These are phyloP conservation scores for Grapholita molesta DNA, from an alignment of 1,140 invertebrate species.

Conservation along the genomic window DNA sequence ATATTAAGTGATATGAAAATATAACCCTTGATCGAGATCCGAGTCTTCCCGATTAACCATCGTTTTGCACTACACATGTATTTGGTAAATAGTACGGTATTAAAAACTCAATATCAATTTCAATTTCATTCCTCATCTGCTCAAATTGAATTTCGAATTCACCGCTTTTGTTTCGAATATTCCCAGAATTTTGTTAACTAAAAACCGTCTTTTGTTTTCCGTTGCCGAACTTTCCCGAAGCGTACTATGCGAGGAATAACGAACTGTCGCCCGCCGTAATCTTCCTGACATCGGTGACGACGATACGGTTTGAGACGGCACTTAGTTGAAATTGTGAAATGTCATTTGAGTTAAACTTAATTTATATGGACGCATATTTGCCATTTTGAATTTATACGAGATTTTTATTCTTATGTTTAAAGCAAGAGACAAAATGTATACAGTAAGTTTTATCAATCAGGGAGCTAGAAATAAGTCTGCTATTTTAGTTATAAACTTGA, in stretches of 20 bases:
- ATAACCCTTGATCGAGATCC: too few relatives aligned
- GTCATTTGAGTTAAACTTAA: background rate
- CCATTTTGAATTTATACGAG: background rate
- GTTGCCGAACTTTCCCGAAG: background rate
- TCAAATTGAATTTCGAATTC: background rate
- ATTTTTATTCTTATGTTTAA: too few relatives aligned
- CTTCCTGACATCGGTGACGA: background rate
- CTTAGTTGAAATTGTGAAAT: background rate
- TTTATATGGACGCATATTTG: background rate
- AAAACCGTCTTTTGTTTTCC: background rate
- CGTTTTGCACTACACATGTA: too few relatives aligned
- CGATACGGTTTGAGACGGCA: background rate
- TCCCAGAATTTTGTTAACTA: background rate
- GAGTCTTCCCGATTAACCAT: too few relatives aligned
- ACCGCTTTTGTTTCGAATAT: background rate
- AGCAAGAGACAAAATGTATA: too few relatives aligned
- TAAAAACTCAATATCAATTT: too few relatives aligned
- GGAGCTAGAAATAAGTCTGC: too few relatives aligned
- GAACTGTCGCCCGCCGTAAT: background rate
- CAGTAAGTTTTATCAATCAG: too few relatives aligned
- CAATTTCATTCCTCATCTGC: background rate
- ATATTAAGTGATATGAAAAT: too few relatives aligned
- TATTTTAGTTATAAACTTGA: too few relatives aligned
- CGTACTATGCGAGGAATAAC: background rate
- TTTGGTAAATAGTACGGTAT: too few relatives aligned